Evolutionary conservation across 2,797 vertebrate genomes (phyloP).

Genomic region (Halcyon smyrnensis): DNA sequence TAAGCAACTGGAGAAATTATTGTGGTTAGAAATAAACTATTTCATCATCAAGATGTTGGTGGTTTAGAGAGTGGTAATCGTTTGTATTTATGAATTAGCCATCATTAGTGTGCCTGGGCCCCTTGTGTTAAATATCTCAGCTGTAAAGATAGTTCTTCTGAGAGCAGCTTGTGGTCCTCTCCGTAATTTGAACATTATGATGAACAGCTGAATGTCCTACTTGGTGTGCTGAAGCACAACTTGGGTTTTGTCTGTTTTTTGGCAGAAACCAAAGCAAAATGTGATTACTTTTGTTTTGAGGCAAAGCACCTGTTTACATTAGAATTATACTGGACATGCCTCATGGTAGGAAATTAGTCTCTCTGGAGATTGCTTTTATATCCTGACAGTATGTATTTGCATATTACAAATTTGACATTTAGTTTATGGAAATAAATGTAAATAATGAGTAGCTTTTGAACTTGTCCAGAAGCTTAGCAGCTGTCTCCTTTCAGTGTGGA

Average conservation of each 20-base stretch:
- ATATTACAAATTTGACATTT: conserved; percentile 18
- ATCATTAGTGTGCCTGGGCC: neutral
- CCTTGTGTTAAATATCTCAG: neutral
- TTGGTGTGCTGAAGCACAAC: neutral
- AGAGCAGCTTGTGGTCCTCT: neutral
- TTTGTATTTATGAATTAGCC: neutral
- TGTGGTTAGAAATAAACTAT: neutral
- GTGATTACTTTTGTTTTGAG: neutral
- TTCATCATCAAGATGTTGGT: neutral
- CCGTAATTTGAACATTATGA: neutral
- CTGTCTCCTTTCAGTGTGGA: neutral
- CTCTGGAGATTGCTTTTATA: conserved; percentile 8
- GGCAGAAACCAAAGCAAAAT: conserved; percentile 1
- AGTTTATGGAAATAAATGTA: conserved; percentile 28
- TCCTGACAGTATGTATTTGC: conserved; percentile 12
- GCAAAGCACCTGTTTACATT: conserved; percentile 6
- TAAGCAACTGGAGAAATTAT: neutral
- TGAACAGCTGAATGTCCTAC: neutral
- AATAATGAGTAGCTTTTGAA: conserved; percentile 28
- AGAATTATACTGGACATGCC: neutral
- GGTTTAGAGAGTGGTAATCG: neutral
- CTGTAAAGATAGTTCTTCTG: neutral
- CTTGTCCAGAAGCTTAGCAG: neutral
- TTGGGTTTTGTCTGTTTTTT: neutral
- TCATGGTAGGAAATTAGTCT: neutral